These are phyloP conservation scores for Anthonomus grandis DNA, from an alignment of 1,140 invertebrate species.

Conservation along the genomic window DNA sequence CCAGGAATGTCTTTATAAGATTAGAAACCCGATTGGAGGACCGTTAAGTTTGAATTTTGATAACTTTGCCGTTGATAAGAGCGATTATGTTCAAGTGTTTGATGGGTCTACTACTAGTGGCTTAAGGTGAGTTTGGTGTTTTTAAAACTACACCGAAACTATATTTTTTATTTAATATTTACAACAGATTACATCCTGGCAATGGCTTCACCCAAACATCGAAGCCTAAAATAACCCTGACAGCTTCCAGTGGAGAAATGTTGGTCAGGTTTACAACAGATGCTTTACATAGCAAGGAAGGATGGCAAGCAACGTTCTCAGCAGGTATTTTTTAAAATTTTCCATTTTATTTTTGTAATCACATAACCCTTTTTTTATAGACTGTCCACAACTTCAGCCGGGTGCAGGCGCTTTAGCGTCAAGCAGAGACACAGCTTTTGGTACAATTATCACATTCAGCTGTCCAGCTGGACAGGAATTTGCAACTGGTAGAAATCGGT, in stretches of 20 bases:
- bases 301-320: slow-evolving; percentile 90
- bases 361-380: slow-evolving; percentile 52
- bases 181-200: slow-evolving; percentile 75
- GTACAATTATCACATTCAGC: slow-evolving; percentile 83
- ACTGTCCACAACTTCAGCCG: slow-evolving; percentile 81
- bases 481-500: slow-evolving; percentile 79
- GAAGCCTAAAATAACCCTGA: slow-evolving; percentile 83
- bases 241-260: slow-evolving; percentile 90
- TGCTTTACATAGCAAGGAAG: slow-evolving; percentile 74
- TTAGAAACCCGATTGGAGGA: slow-evolving; percentile 78
- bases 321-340: slow-evolving; percentile 59
- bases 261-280: slow-evolving; percentile 84
- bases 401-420: slow-evolving; percentile 85
- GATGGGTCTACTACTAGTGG: slow-evolving; percentile 84
- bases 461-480: slow-evolving; percentile 94
- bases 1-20: slow-evolving; percentile 84
- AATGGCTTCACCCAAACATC: slow-evolving; percentile 80
- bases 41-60: slow-evolving; percentile 85
- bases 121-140: slow-evolving; percentile 46
- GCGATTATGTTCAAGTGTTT: slow-evolving; percentile 82
- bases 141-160: background rate
- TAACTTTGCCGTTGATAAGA: slow-evolving; percentile 79
- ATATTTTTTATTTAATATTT: background rate
- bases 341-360: background rate
- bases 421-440: slow-evolving; percentile 88